These are phyloP conservation scores for Aldrovandia affinis DNA, from an alignment of 2,797 vertebrate genomes.

Conservation along the genomic window DNA sequence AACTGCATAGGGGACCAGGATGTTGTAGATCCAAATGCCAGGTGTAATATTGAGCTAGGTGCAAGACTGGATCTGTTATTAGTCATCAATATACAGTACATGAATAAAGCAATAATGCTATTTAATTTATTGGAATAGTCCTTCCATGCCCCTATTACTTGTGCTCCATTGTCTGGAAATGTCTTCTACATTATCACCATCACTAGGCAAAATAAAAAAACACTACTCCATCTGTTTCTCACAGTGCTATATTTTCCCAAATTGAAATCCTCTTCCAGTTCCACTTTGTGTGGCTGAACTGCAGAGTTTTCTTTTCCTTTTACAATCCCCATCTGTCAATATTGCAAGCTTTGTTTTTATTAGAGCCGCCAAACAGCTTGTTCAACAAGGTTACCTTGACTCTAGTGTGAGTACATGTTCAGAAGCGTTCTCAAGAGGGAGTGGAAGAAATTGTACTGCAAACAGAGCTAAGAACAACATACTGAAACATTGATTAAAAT, in stretches of 20 bases:
- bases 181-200: neutral
- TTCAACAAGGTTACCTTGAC: slow-evolving; percentile 42
- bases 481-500: neutral
- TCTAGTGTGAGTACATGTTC: slow-evolving; percentile 24
- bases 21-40: neutral
- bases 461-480: neutral
- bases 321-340: slow-evolving; percentile 48
- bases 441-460: slow-evolving; percentile 7
- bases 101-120: neutral
- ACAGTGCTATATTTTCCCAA: neutral
- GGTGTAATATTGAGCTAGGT: neutral
- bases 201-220: neutral
- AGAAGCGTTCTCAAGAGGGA: neutral
- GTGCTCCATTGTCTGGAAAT: neutral
- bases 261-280: neutral
- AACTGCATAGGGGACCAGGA: neutral
- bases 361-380: slow-evolving; percentile 52
- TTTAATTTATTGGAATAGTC: neutral
- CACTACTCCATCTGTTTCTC: neutral
- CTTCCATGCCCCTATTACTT: neutral
- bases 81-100: slow-evolving; percentile 1
- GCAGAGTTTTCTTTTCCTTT: slow-evolving; percentile 31
- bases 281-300: neutral
- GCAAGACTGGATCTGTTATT: neutral
- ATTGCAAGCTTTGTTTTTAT: slow-evolving; percentile 52